These are phyloP conservation scores for Nymphalis polychloros DNA, from an alignment of 2,888 invertebrate species.

Conservation along the genomic window DNA sequence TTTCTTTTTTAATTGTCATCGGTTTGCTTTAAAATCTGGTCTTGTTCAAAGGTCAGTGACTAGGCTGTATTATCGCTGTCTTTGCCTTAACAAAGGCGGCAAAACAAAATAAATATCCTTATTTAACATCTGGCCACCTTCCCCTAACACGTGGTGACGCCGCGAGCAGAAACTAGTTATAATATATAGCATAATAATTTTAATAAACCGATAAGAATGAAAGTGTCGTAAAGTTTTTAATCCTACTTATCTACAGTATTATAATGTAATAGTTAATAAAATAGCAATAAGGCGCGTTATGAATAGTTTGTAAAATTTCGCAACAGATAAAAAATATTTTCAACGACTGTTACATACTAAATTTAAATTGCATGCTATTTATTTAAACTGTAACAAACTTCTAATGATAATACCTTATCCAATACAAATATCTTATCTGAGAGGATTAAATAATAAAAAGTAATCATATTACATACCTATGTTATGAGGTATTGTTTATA, in stretches of 20 bases:
- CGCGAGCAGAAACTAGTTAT: too few relatives aligned
- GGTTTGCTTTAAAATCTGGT: too few relatives aligned
- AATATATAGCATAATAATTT: neutral
- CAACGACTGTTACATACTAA: too few relatives aligned
- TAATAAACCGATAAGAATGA: neutral
- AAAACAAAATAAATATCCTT: too few relatives aligned
- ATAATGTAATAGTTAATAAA: neutral
- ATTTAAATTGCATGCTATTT: constrained; percentile 1
- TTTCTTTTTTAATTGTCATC: too few relatives aligned
- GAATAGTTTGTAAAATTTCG: neutral
- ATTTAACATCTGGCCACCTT: too few relatives aligned
- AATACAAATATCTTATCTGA: neutral
- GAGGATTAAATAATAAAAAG: neutral
- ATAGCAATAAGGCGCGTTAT: neutral
- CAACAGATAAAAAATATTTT: too few relatives aligned
- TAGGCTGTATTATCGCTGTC: too few relatives aligned
- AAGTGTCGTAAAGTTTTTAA: neutral
- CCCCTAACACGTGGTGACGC: too few relatives aligned
- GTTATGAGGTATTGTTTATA: neutral
- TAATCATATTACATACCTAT: constrained; percentile 2
- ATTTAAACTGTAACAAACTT: neutral
- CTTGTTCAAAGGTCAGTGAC: too few relatives aligned
- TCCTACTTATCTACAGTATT: neutral
- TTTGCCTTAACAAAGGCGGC: too few relatives aligned
- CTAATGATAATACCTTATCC: neutral